Evolutionary conservation across 2,888 invertebrate genomes (phyloP).

Genomic region (Coronaproctus castanopsis): DNA sequence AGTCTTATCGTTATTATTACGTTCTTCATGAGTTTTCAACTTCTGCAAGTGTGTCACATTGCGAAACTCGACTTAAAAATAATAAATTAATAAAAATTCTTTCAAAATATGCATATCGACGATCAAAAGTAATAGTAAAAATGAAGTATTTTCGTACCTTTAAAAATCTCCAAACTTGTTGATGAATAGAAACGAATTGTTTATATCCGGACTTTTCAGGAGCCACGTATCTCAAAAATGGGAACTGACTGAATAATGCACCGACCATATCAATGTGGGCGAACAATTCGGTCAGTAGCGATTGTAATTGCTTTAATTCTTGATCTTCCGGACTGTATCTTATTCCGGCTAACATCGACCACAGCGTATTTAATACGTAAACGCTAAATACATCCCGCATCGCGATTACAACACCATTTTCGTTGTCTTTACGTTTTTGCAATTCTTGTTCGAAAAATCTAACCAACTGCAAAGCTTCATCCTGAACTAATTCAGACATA

Average conservation of each 20-base stretch:
- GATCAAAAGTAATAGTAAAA: neutral
- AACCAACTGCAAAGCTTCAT: conserved; percentile 45
- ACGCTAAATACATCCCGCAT: conserved; percentile 58
- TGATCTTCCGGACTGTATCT: conserved; percentile 48
- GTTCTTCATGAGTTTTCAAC: no score
- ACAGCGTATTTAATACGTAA: conserved; percentile 55
- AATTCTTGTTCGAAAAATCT: conserved; percentile 30
- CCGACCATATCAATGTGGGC: conserved; percentile 63
- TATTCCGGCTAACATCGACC: conserved; percentile 64
- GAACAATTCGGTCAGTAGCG: conserved; percentile 46
- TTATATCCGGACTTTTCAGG: conserved; percentile 58
- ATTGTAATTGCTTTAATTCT: conserved; percentile 44
- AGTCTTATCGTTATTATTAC: no score
- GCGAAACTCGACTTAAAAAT: no score
- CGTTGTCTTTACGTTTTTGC: conserved; percentile 24
- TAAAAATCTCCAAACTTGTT: conserved; percentile 49
- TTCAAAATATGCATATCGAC: no score
- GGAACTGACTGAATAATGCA: conserved; percentile 57
- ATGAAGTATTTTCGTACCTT: conserved; percentile 23
- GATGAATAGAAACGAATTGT: conserved; percentile 46
- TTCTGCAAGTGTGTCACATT: no score
- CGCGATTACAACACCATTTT: conserved; percentile 31
- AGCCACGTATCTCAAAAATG: conserved; percentile 43
- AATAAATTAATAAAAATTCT: no score
- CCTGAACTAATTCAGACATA: conserved; percentile 49